phyloP scores from a whole-genome alignment of 92 coral and sea anemone genomes.

The Siderastrea radians region DNA sequence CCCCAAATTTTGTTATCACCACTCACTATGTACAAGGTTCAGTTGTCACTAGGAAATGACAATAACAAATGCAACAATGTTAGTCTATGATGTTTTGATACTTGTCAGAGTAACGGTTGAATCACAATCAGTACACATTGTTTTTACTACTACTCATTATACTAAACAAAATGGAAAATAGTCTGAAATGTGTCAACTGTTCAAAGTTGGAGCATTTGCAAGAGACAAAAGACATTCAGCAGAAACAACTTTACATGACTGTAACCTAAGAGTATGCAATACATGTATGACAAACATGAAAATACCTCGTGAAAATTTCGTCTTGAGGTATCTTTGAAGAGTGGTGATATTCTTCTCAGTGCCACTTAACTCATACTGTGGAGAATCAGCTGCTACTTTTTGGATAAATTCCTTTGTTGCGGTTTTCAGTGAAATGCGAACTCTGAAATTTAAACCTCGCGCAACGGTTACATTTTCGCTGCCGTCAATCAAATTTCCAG shows the following conservation, averaged over 20 bases:
- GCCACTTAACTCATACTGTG: constrained; percentile 11
- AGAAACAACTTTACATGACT: not conserved
- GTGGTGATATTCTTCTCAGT: constrained; percentile 19
- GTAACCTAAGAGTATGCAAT: not conserved
- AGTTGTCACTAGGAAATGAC: too few species aligned
- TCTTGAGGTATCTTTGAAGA: constrained; percentile 66
- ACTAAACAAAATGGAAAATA: too few species aligned
- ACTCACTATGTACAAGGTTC: too few species aligned
- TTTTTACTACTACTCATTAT: too few species aligned
- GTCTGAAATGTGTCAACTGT: too few species aligned
- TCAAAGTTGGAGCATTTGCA: not conserved
- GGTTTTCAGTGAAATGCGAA: too few species aligned
- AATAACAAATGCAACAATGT: too few species aligned
- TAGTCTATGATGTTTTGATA: too few species aligned
- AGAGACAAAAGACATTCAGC: too few species aligned
- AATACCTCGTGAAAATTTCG: constrained; percentile 63
- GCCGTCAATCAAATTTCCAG: constrained; percentile 36
- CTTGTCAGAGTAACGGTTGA: too few species aligned
- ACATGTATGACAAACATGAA: not conserved
- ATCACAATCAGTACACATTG: too few species aligned
- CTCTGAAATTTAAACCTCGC: constrained; percentile 22
- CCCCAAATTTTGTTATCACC: too few species aligned
- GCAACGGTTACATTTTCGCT: constrained; percentile 17
- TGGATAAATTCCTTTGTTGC: constrained; percentile 1
- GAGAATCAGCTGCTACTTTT: constrained; percentile 6